These are phyloP conservation scores for Symphodus melops DNA, from an alignment of 2,113 vertebrate species.

Conservation along the genomic window DNA sequence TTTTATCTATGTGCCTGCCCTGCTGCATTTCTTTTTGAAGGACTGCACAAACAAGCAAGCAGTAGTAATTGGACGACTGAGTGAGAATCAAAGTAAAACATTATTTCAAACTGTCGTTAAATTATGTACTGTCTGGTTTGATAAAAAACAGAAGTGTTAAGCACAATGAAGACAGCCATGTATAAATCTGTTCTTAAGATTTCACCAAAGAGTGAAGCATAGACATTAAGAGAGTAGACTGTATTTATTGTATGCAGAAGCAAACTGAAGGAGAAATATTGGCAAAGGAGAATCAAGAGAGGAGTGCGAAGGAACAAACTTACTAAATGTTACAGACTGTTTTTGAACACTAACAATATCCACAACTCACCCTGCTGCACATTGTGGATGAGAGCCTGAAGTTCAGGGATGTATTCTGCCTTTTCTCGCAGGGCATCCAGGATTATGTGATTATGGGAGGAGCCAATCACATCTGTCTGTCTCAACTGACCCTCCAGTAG, in stretches of 20 bases:
- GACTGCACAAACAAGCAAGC: too few relatives aligned
- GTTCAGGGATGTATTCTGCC: conserved; percentile 91
- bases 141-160: not conserved
- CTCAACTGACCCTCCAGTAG: conserved; percentile 93
- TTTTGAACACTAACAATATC: not conserved
- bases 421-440: conserved; percentile 93
- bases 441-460: conserved; percentile 92
- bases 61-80: too few relatives aligned
- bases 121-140: too few relatives aligned
- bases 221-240: too few relatives aligned
- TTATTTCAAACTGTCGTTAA: too few relatives aligned
- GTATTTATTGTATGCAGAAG: too few relatives aligned
- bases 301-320: not conserved
- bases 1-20: too few relatives aligned
- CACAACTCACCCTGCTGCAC: conserved; percentile 91
- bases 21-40: too few relatives aligned
- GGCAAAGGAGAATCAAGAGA: not conserved
- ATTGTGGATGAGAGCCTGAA: conserved; percentile 94
- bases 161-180: not conserved
- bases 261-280: not conserved
- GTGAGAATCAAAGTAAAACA: too few relatives aligned
- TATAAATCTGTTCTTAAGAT: too few relatives aligned
- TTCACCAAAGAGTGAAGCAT: too few relatives aligned
- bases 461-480: conserved; percentile 88
- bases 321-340: not conserved